These are phyloP conservation scores for Todiramphus saurophagus DNA, from an alignment of 2,113 vertebrate genomes.

Conservation along the genomic window DNA sequence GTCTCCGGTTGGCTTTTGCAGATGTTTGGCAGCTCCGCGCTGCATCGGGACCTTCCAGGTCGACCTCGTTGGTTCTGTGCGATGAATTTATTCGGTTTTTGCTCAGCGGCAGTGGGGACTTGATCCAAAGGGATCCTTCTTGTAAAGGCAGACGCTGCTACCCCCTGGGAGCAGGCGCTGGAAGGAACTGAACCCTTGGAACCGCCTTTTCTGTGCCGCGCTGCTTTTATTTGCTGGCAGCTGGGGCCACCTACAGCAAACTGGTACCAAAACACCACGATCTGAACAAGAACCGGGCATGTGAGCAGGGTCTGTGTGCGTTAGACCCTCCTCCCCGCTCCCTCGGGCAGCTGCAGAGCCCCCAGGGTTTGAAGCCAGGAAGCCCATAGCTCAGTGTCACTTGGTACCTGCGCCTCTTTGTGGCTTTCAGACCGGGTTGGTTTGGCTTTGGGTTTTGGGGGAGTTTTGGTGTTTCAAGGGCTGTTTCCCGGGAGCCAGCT, in stretches of 20 bases:
- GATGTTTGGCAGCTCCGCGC: background rate
- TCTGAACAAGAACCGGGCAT: too few relatives aligned
- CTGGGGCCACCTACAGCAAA: background rate
- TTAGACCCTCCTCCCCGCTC: background rate
- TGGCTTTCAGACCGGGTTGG: background rate
- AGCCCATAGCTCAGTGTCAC: too few relatives aligned
- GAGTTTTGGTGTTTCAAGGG: background rate
- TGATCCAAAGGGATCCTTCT: background rate
- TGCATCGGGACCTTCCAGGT: background rate
- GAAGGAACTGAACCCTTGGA: background rate
- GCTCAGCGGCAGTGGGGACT: too few relatives aligned
- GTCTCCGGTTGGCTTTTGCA: fast-evolving
- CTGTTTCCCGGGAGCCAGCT: background rate
- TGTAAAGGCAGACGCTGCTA: background rate
- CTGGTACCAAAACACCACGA: fast-evolving
- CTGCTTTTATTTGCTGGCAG: background rate
- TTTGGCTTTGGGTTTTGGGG: too few relatives aligned
- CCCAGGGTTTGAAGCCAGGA: background rate
- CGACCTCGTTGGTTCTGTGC: background rate
- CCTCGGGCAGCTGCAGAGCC: background rate
- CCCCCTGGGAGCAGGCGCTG: background rate
- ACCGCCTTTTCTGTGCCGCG: fast-evolving
- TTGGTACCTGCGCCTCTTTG: background rate
- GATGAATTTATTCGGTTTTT: too few relatives aligned
- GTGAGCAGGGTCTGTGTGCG: fast-evolving